These are phyloP conservation scores for Tinea trinotella DNA, from an alignment of 2,888 invertebrate species.

Conservation along the genomic window DNA sequence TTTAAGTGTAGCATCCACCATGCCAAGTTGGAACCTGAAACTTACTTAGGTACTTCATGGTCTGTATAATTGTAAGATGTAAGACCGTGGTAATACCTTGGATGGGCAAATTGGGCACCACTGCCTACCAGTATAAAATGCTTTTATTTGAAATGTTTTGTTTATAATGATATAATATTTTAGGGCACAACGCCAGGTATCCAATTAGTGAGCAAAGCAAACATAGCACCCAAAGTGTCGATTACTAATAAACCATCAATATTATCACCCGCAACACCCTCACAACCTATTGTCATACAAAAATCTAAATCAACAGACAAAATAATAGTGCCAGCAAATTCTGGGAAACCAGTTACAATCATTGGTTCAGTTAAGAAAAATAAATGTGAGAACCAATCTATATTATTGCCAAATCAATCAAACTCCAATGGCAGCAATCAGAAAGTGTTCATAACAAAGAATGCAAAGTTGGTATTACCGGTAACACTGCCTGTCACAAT, in stretches of 20 bases:
- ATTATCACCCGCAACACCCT: constrained; percentile 48
- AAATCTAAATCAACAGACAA: constrained; percentile 65
- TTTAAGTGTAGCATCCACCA: too few species aligned
- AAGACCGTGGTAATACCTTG: too few species aligned
- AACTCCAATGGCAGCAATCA: constrained; percentile 50
- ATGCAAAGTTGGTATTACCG: constrained; percentile 67
- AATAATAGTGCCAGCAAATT: constrained; percentile 61
- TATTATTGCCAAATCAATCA: constrained; percentile 57
- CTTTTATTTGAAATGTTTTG: too few species aligned
- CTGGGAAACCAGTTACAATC: constrained; percentile 66
- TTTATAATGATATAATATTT: not conserved
- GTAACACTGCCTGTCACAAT: constrained; percentile 67
- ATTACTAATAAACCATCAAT: constrained; percentile 51
- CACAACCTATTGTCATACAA: constrained; percentile 72
- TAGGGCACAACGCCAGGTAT: constrained; percentile 51
- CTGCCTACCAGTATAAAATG: too few species aligned
- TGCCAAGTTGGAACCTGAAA: too few species aligned
- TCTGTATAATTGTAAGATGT: too few species aligned
- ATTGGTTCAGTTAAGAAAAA: constrained; percentile 71
- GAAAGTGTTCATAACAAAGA: constrained; percentile 71
- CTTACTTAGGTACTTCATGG: too few species aligned
- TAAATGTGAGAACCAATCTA: constrained; percentile 54
- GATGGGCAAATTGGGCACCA: too few species aligned
- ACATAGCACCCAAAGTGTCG: constrained; percentile 54
- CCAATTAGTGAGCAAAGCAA: constrained; percentile 54